A percentile compares a stretch with the other conserved stretches of the same genome.
phyloP scores from a whole-genome alignment of 2,888 invertebrate genomes.

The Cryptophagus acutangulus region DNA sequence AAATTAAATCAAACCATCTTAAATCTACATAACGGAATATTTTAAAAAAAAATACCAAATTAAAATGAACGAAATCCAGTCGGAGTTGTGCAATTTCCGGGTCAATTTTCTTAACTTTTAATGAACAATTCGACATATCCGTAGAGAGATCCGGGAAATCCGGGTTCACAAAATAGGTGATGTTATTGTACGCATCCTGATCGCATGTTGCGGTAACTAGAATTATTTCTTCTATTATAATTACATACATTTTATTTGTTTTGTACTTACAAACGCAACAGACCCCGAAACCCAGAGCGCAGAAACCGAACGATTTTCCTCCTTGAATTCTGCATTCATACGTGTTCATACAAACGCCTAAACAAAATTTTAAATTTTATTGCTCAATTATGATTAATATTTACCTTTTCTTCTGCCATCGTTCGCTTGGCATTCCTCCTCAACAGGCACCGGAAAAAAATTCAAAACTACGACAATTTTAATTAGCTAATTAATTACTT shows the following conservation, averaged over 20 bases:
- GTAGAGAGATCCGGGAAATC: constrained; percentile 73
- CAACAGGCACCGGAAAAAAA: constrained; percentile 78
- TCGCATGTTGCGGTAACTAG: constrained; percentile 74
- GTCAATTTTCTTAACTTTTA: constrained; percentile 70
- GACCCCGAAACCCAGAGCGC: constrained; percentile 79
- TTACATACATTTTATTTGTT: constrained; percentile 1
- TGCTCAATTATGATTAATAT: constrained; percentile 1
- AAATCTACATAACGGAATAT: neutral
- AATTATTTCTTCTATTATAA: constrained; percentile 16
- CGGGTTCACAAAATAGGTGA: constrained; percentile 79
- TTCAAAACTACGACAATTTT: constrained; percentile 79
- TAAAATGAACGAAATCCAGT: constrained; percentile 79
- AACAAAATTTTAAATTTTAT: constrained; percentile 19
- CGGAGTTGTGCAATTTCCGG: constrained; percentile 77
- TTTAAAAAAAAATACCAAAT: constrained; percentile 56
- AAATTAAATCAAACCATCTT: constrained; percentile 10
- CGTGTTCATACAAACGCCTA: constrained; percentile 75
- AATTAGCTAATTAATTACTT: too few species aligned
- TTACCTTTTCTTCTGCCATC: constrained; percentile 60
- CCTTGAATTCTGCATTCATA: constrained; percentile 77
- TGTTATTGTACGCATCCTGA: constrained; percentile 66
- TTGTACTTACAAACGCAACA: constrained; percentile 77
- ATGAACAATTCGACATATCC: constrained; percentile 62
- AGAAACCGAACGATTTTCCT: constrained; percentile 66
- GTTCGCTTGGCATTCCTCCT: constrained; percentile 70